These are phyloP conservation scores for Leptopilina drosophilae DNA, from an alignment of 2,888 invertebrate genomes.

Conservation along the genomic window DNA sequence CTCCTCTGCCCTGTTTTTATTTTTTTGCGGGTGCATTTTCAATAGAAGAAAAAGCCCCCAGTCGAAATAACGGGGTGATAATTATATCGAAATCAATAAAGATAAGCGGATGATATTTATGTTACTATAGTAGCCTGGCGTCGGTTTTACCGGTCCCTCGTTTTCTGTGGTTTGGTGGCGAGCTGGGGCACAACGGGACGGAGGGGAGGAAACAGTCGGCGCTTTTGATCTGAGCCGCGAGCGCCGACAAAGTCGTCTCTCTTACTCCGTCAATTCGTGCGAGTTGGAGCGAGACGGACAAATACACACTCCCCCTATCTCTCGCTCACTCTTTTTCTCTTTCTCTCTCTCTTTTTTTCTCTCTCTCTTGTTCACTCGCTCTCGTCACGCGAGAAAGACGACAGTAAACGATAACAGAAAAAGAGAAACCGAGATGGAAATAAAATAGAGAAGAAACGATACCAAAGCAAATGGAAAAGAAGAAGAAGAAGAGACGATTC, in stretches of 20 bases:
- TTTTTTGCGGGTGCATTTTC: slow-evolving; percentile 14
- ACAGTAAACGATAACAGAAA: slow-evolving; percentile 46
- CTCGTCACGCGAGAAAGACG: slow-evolving; percentile 51
- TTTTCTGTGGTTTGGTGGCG: slow-evolving; percentile 50
- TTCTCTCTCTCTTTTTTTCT: too few species aligned
- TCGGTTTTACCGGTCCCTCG: slow-evolving; percentile 64
- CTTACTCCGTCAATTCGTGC: slow-evolving; percentile 65
- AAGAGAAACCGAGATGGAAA: slow-evolving; percentile 42
- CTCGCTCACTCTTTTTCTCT: too few species aligned
- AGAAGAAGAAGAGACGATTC: slow-evolving; percentile 30
- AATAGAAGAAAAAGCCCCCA: slow-evolving; percentile 4
- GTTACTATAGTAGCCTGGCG: slow-evolving; percentile 59
- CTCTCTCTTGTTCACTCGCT: too few species aligned
- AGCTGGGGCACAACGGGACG: slow-evolving; percentile 50
- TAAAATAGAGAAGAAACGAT: slow-evolving; percentile 42
- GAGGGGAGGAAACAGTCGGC: slow-evolving; percentile 67
- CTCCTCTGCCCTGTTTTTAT: too few species aligned
- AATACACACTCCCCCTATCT: slow-evolving; percentile 16
- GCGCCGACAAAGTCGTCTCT: slow-evolving; percentile 75
- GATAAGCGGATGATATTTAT: slow-evolving; percentile 63
- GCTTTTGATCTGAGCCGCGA: slow-evolving; percentile 75
- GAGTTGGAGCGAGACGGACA: slow-evolving; percentile 55
- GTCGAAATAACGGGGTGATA: slow-evolving; percentile 46
- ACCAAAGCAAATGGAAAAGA: not conserved
- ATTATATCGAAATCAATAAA: slow-evolving; percentile 59